Percentiles rank a stretch among this genome's conserved stretches.
Evolutionary conservation across 2,113 vertebrate species (phyloP).

Genomic region (Pontoporia blainvillei): DNA sequence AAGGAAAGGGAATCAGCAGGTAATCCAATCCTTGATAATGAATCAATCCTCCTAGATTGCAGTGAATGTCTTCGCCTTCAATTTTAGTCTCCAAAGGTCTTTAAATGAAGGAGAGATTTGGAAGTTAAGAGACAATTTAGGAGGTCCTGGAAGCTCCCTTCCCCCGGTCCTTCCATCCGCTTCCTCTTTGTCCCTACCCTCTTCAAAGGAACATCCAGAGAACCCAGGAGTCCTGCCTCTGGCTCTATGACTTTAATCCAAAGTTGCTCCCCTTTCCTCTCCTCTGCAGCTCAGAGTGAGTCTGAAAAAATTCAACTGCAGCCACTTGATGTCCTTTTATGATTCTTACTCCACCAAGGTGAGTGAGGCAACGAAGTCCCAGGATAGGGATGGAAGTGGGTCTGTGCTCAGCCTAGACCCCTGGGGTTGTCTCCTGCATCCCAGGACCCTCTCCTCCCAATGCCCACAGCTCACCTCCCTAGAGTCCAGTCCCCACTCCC

Average conservation of each 20-base stretch:
- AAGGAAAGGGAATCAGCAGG: not conserved
- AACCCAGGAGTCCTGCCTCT: not conserved
- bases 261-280: not conserved
- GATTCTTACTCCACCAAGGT: constrained; percentile 78
- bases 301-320: constrained; percentile 35
- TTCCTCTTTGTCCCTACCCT: not conserved
- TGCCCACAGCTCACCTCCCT: not conserved
- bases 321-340: not conserved
- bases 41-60: not conserved
- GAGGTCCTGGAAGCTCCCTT: not conserved
- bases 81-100: not conserved
- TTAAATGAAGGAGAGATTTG: not conserved
- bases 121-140: not conserved
- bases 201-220: not conserved
- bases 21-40: not conserved
- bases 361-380: not conserved
- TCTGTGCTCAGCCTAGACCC: not conserved
- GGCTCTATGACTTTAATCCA: not conserved
- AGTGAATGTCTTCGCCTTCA: not conserved
- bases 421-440: not conserved
- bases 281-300: constrained; percentile 5
- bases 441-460: not conserved
- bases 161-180: not conserved
- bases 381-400: not conserved
- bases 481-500: not conserved